Conservation (phyloP, 2,113 vertebrate genomes). For the Peromyscus polionotus region DNA sequence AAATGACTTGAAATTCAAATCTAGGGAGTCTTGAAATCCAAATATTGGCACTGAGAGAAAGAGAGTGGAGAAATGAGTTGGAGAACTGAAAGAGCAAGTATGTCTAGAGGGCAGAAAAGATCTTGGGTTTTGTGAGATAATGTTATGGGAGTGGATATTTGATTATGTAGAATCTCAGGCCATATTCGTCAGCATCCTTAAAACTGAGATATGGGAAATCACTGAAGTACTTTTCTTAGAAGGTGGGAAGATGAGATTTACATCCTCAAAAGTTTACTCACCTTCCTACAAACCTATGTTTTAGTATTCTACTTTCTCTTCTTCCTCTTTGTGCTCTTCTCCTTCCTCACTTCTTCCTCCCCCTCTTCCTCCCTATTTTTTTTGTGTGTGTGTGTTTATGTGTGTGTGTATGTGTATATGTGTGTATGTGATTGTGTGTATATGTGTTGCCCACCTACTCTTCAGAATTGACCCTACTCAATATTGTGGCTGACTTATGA, state of each 20-base stretch:
- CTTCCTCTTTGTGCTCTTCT: background rate
- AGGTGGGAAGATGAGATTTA: background rate
- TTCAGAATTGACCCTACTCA: too few species aligned
- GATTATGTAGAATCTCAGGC: background rate
- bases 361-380: too few species aligned
- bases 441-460: too few species aligned
- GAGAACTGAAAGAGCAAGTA: background rate
- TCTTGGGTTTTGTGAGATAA: background rate
- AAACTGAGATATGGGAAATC: background rate
- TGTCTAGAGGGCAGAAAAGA: background rate
- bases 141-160: background rate
- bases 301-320: background rate
- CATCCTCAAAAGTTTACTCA: background rate
- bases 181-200: background rate
- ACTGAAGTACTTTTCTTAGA: background rate
- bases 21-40: background rate
- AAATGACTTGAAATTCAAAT: constrained; percentile 15
- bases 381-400: too few species aligned
- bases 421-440: too few species aligned
- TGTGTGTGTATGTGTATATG: too few species aligned
- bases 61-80: background rate
- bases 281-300: too few species aligned
- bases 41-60: background rate
- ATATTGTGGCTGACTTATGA: too few species aligned
- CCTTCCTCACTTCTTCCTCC: background rate